phyloP scores from a whole-genome alignment of 2,113 vertebrate genomes.

The Trichomycterus rosablanca region DNA sequence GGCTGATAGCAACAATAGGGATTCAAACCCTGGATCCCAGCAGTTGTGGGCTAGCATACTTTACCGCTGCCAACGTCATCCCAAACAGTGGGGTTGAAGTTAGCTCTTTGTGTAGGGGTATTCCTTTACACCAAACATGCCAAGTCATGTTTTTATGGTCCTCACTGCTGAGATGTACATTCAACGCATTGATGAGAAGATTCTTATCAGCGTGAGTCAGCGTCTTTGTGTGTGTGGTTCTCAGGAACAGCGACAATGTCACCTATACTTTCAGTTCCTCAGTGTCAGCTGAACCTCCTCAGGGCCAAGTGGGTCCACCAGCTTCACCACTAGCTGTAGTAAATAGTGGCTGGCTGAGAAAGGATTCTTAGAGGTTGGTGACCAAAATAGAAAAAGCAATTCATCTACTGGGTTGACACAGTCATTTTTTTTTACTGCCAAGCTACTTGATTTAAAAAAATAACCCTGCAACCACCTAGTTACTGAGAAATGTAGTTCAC shows the following conservation, averaged over 20 bases:
- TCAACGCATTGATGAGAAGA: constrained; percentile 12
- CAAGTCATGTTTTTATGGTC: no score
- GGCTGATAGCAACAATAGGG: no score
- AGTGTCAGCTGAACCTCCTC: neutral
- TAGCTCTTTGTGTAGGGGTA: no score
- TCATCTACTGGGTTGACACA: neutral
- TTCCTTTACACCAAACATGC: no score
- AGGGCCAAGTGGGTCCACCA: neutral
- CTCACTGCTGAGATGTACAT: no score
- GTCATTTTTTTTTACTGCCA: no score
- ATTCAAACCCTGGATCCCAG: no score
- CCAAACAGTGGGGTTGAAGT: no score
- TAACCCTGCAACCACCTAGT: no score
- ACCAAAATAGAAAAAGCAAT: neutral
- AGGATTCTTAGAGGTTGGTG: neutral
- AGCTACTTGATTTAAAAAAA: no score
- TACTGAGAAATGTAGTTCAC: neutral
- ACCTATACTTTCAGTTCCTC: neutral
- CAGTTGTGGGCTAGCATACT: no score
- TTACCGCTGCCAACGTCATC: no score
- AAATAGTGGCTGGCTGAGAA: constrained; percentile 10
- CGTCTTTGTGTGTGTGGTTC: neutral
- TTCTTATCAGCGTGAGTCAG: neutral
- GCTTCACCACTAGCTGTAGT: neutral
- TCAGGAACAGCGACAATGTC: neutral